Conservation (phyloP, 2,888 invertebrate genomes). For the Dasypogon diadema region DNA sequence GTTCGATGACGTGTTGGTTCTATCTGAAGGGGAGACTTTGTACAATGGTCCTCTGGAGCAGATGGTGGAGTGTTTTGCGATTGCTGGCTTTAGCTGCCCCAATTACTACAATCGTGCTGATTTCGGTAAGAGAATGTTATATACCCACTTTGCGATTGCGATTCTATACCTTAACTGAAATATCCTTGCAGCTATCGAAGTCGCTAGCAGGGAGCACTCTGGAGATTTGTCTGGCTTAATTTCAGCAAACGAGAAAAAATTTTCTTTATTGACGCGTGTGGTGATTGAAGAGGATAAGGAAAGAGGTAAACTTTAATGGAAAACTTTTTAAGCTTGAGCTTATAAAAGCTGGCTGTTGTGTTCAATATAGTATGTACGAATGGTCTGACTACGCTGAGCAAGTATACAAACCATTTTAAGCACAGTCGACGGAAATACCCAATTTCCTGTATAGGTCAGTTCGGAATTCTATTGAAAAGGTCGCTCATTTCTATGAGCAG, state of each 20-base stretch:
- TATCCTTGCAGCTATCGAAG: slow-evolving; percentile 69
- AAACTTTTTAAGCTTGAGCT: not conserved
- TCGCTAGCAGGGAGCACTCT: slow-evolving; percentile 72
- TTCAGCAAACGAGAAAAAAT: slow-evolving; percentile 23
- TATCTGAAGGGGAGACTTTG: slow-evolving; percentile 81
- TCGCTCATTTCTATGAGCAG: slow-evolving; percentile 67
- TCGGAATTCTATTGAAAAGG: slow-evolving; percentile 70
- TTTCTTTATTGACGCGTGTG: not conserved
- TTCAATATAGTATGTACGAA: not conserved
- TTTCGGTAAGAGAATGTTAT: slow-evolving; percentile 75
- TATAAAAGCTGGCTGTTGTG: not conserved
- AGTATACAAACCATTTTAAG: not conserved
- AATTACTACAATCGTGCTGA: slow-evolving; percentile 92
- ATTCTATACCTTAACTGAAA: too few species aligned
- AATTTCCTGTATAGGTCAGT: slow-evolving; percentile 67
- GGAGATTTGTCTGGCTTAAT: slow-evolving; percentile 66
- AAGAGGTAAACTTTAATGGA: not conserved
- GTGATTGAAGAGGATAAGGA: not conserved
- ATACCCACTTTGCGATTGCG: too few species aligned
- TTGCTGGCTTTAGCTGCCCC: slow-evolving; percentile 80
- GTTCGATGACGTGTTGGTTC: slow-evolving; percentile 87
- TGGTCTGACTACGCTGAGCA: not conserved
- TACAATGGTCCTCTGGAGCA: slow-evolving; percentile 82
- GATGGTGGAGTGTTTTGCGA: slow-evolving; percentile 79
- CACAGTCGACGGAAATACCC: slow-evolving; percentile 60